These are phyloP conservation scores for Stegodyphus dumicola DNA, from an alignment of 1,140 invertebrate species.

Conservation along the genomic window DNA sequence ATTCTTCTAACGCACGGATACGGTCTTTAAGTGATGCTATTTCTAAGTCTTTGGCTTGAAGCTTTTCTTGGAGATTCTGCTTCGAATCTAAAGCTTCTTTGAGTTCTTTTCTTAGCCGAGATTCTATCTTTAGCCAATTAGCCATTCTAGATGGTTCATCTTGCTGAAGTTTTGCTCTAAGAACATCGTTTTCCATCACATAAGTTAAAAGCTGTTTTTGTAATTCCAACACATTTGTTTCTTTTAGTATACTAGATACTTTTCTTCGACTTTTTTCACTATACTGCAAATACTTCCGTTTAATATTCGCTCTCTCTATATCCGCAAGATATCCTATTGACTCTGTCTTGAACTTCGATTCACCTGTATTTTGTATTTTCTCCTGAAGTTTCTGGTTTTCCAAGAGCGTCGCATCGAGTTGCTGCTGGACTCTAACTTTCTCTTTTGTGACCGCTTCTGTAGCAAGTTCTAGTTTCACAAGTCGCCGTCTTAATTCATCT, in stretches of 20 bases:
- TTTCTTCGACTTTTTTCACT: conserved; percentile 70
- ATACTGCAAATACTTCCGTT: conserved; percentile 41
- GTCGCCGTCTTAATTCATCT: conserved; percentile 44
- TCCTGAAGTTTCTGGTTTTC: conserved; percentile 45
- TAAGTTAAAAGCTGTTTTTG: conserved; percentile 84
- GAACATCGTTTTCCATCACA: conserved; percentile 86
- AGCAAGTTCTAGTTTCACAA: conserved; percentile 56
- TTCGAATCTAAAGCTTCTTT: conserved; percentile 26
- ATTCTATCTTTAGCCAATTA: conserved; percentile 44
- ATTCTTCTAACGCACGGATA: conserved; percentile 38
- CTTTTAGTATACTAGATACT: conserved; percentile 83
- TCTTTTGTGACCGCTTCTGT: conserved; percentile 50
- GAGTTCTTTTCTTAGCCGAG: conserved; percentile 31
- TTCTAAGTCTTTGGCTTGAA: conserved; percentile 37
- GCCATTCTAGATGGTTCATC: conserved; percentile 27
- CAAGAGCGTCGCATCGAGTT: conserved; percentile 17
- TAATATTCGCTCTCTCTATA: conserved; percentile 16
- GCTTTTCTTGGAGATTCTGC: conserved; percentile 5
- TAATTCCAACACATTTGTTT: conserved; percentile 82
- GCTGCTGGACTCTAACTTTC: conserved; percentile 41
- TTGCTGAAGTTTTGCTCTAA: conserved; percentile 51
- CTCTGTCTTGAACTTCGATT: not conserved
- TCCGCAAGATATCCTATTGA: conserved; percentile 10
- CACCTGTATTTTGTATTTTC: conserved; percentile 27
- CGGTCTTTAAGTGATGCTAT: conserved; percentile 44